phyloP scores from a whole-genome alignment of 2,888 invertebrate genomes.

The Drosophila nr. perissopoda region DNA sequence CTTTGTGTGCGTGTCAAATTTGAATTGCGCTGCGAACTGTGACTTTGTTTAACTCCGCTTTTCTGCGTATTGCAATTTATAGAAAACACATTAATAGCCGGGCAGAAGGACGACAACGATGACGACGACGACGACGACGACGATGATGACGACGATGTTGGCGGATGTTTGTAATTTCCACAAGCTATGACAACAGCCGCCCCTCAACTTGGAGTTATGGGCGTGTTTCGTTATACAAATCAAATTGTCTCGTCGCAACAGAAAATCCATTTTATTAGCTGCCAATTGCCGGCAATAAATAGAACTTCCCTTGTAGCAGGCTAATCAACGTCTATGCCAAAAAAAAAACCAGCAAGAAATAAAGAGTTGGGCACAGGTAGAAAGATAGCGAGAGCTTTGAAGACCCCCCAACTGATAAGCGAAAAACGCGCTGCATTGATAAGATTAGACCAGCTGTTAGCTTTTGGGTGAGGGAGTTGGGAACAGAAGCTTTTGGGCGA shows the following conservation, averaged over 20 bases:
- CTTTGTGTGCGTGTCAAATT: slow-evolving; percentile 79
- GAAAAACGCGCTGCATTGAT: slow-evolving; percentile 51
- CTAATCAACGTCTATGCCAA: slow-evolving; percentile 70
- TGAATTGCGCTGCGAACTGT: slow-evolving; percentile 72
- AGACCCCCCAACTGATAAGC: slow-evolving; percentile 35
- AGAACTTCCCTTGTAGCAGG: slow-evolving; percentile 77
- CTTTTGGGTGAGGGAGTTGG: not conserved
- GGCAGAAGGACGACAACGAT: slow-evolving; percentile 18
- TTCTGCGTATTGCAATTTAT: slow-evolving; percentile 69
- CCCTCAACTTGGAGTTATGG: slow-evolving; percentile 37
- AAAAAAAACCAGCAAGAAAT: not conserved
- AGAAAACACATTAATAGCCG: slow-evolving; percentile 75
- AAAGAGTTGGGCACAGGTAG: not conserved
- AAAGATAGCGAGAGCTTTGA: slow-evolving; percentile 10
- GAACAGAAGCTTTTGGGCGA: slow-evolving; percentile 50
- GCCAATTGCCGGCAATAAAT: slow-evolving; percentile 74
- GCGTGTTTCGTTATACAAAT: slow-evolving; percentile 64
- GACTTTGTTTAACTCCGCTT: slow-evolving; percentile 29
- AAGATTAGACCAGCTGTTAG: slow-evolving; percentile 50
- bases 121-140: slow-evolving; percentile 24
- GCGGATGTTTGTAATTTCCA: slow-evolving; percentile 79
- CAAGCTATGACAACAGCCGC: slow-evolving; percentile 25
- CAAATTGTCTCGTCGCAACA: slow-evolving; percentile 74
- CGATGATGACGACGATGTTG: slow-evolving; percentile 25
- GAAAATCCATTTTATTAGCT: slow-evolving; percentile 69